Evolutionary conservation across 2,113 vertebrate genomes (phyloP), one percentile per base, ranked within the genome.

Genomic region (Campylomormyrus numenius): DNA sequence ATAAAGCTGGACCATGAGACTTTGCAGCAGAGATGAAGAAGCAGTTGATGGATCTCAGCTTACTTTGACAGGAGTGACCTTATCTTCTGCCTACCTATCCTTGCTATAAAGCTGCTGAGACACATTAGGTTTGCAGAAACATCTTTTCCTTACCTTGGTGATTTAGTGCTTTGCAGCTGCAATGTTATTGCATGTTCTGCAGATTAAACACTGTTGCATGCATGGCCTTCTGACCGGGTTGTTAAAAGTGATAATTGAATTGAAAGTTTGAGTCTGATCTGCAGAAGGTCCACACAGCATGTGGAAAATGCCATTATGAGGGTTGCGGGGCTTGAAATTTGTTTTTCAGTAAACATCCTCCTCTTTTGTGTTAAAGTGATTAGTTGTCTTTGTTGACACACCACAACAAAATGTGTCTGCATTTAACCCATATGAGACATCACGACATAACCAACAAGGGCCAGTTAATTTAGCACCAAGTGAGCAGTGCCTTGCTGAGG

Each of bases 11-110:
- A 77, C 77, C 46, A 49, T 56, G 49, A 49, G 46, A 70, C 42
- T 66, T 39, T 24, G 46, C 89, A 50, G 84, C 42, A 52, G 53
- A 90, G 42, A 58, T 31, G 84, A 74, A 87, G 89, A 52, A 87
- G 45, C 9, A 85, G 46, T 24, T 48, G 89, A n/a, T 45, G 49
- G 17, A 87, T 48, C 85, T 45, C 62, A 35, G 31, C 70, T 77
- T 13, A 85, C 39, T 35, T 27, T 52, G 74, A n/a, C 17, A 50
- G 46, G 50, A 56, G 53, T 66, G 85, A 89, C 85, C 53, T 39
- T 31, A 5, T 27, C 45, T 89, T 10, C 39, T 35, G 46, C 45
- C 8, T 11, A 17, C 9, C 21, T 27, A 48, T 21, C 45, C 17
- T 8, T 66, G 24, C 17, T 4, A 13, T 35, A 8, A 27, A 87